Evolutionary conservation across 2,888 invertebrate species (phyloP).

Genomic region (Anthophora plumipes): DNA sequence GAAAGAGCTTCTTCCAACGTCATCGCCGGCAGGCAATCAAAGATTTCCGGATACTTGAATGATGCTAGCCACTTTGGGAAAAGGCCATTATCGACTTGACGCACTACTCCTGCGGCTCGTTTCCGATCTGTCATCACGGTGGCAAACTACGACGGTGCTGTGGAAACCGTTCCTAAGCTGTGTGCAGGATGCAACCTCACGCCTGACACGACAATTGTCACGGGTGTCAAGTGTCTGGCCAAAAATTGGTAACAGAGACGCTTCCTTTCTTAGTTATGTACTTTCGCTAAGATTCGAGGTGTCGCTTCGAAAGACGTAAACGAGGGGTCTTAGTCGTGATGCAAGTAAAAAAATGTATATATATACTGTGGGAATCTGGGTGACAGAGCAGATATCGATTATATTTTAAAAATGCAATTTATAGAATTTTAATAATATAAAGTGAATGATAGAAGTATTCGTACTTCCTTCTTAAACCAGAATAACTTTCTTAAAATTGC

Average conservation of each 20-base stretch:
- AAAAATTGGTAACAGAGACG: slow-evolving; percentile 48
- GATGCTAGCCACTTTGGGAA: slow-evolving; percentile 29
- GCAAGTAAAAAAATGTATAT: too few species aligned
- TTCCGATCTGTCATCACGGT: slow-evolving; percentile 70
- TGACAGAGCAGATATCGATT: too few species aligned
- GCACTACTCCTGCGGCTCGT: slow-evolving; percentile 50
- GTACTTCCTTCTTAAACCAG: too few species aligned
- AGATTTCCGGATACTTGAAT: slow-evolving; percentile 76
- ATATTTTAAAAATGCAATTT: too few species aligned
- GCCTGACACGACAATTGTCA: slow-evolving; percentile 50
- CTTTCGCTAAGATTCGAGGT: slow-evolving; percentile 13
- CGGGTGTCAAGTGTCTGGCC: slow-evolving; percentile 74
- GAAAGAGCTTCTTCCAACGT: slow-evolving; percentile 39
- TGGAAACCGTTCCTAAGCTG: slow-evolving; percentile 35
- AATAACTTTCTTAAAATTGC: too few species aligned
- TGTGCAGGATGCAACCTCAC: slow-evolving; percentile 62
- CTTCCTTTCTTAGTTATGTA: slow-evolving; percentile 28
- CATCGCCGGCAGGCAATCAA: slow-evolving; percentile 70
- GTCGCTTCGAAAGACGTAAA: not conserved
- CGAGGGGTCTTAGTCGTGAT: slow-evolving; percentile 8
- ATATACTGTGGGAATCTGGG: too few species aligned
- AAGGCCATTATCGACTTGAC: slow-evolving; percentile 63
- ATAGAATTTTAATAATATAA: too few species aligned
- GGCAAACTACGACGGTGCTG: slow-evolving; percentile 14
- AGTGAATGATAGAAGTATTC: too few species aligned